A percentile compares a stretch with the other conserved stretches of the same genome.
Evolutionary conservation across 2,797 vertebrate genomes (phyloP).

Genomic region (Poecile montanus): DNA sequence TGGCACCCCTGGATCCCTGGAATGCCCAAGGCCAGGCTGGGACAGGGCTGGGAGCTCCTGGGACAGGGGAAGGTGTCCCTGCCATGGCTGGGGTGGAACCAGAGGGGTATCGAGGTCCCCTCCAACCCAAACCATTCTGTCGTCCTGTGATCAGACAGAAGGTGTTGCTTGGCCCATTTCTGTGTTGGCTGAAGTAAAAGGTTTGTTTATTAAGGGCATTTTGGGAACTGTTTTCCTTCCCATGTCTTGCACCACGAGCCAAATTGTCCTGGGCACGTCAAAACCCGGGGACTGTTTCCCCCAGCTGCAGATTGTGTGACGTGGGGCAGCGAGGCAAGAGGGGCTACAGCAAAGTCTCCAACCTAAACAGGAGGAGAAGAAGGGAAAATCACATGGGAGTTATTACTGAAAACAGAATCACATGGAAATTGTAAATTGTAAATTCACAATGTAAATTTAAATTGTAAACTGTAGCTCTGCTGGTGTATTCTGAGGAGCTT

Average conservation of each 20-base stretch:
- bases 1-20: neutral
- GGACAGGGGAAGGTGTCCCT: neutral
- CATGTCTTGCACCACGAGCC: rapidly evolving
- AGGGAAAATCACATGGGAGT: neutral
- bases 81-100: neutral
- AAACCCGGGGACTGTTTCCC: neutral
- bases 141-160: neutral
- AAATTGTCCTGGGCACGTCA: neutral
- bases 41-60: neutral
- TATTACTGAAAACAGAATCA: neutral
- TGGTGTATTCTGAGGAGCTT: neutral
- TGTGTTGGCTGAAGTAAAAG: neutral
- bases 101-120: neutral
- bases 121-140: neutral
- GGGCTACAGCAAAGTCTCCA: neutral
- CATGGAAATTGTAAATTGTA: neutral
- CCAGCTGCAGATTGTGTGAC: neutral
- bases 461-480: neutral
- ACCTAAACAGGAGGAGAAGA: neutral
- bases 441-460: too few relatives aligned
- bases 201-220: neutral
- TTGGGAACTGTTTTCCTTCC: neutral
- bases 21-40: neutral
- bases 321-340: neutral
- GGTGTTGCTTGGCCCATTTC: neutral